A percentile compares a stretch with the other conserved stretches of the same genome.
These are phyloP conservation scores for Xestia rhomboidea DNA, from an alignment of 2,888 invertebrate species.

Conservation along the genomic window DNA sequence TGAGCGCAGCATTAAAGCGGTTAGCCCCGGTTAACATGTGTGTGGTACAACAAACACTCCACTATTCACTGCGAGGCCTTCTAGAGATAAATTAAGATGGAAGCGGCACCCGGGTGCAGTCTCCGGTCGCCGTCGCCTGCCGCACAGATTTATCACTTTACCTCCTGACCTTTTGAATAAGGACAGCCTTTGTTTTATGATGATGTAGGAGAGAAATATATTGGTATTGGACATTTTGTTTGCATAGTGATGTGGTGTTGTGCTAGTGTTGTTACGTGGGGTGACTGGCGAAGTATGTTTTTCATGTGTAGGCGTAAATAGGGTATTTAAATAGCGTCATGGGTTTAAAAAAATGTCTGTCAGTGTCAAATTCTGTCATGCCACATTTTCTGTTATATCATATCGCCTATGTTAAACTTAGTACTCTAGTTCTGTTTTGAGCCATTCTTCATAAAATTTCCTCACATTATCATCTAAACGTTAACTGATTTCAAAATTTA, in stretches of 20 bases:
- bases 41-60: conserved; percentile 65
- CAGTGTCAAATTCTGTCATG: background rate
- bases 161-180: conserved; percentile 60
- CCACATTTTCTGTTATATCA: background rate
- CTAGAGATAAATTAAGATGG: conserved; percentile 69
- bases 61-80: conserved; percentile 61
- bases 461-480: background rate
- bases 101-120: conserved; percentile 69
- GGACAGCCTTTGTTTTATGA: conserved; percentile 60
- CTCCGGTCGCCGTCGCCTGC: conserved; percentile 49
- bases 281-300: background rate
- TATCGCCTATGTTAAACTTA: background rate
- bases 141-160: conserved; percentile 63
- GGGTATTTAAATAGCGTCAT: background rate
- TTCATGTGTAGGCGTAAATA: background rate
- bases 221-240: conserved; percentile 38
- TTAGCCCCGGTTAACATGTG: conserved; percentile 61
- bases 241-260: conserved; percentile 6
- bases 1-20: conserved; percentile 37
- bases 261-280: background rate
- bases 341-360: background rate
- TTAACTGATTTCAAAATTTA: conserved; percentile 38
- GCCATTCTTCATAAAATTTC: background rate
- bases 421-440: background rate
- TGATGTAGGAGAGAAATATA: conserved; percentile 52